Evolutionary conservation across 2,113 vertebrate species (phyloP), one percentile per base, ranked within the genome.

Genomic region (Zosterops hypoxanthus): DNA sequence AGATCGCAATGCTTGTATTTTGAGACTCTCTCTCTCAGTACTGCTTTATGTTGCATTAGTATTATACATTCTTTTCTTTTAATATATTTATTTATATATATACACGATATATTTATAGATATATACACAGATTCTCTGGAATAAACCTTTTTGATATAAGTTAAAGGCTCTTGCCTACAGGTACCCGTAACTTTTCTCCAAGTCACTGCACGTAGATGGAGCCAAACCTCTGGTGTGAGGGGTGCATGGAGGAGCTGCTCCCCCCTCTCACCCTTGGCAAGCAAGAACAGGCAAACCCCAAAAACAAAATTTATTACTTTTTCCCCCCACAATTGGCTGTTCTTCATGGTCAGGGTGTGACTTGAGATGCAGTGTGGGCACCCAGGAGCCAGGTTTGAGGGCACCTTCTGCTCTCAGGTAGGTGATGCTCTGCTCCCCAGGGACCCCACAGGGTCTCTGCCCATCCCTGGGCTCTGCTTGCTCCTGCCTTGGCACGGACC

Each of bases 111-210:
- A 98, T 98, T 98, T 98, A 98, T 94, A 98, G 82, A 94, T 98
- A 98, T 98, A 98, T 98, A 99, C 99, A 99, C 98, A 98, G 75
- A 96, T 97, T 84, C 91, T 97, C 97, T 95, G 97, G 95, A 97
- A 98, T 97, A 98, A 98, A 97, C 97, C 97, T 98, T 98, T 98
- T 97, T 91, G 97, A 98, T 97, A 95, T 97, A 98, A 94, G 97
- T 97, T 98, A 91, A 96, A 98, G 98, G 81, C 97, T 97, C 83
- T 97, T 88, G 85, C 92, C 96, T 97, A 97, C 96, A 96, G 97
- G 97, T 98, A 98, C 98, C 98, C 97, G 98, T 98, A 98, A 98
- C 97, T 86, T 96, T 92, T 94, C 91, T 96, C 96, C 73, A 26
- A 96, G 97, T 97, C 96, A 93, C 95, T 93, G 95, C 97, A 97